Evolutionary conservation across 2,888 invertebrate species (phyloP), one percentile per base, ranked within the genome.

Genomic region (Peribatodes rhomboidaria): DNA sequence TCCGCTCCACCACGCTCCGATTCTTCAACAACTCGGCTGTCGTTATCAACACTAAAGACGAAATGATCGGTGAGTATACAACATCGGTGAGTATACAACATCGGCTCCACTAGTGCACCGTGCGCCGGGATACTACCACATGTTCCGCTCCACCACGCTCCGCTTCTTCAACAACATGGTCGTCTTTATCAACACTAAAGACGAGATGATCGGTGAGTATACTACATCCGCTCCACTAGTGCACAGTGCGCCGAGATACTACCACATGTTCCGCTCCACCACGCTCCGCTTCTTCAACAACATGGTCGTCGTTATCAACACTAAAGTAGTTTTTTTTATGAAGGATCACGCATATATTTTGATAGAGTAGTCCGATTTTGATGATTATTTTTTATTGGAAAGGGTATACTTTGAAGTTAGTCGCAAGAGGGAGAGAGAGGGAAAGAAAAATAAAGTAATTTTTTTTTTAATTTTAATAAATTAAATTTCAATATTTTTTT

Each of bases 1-100:
- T 99, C 87, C 95, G 99, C 1, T 97, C 98, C 18, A 98, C 99
- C 3, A 96, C 97, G 83, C 94, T 97, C 68, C 94, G 99, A 4
- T 98, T 99, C 88, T 99, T 99, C 89, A 99, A 99, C 92, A 99
- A 99, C 82, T 97, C 98, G 94, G 98, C 98, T 9, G 96, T 99
- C 66, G 96, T 96, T 14, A 97, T 99, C 68, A 97, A 96, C 83
- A 97, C 96, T 1, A 95, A 95, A 61, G 98, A 98, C 74, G 98
- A 98, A 90, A 96, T 97, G 88, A 95, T 96, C 73, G 97, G 97
- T 97, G 79, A 86, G 87, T 68, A 44, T 20, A 16, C n/a, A n/a
- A n/a, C n/a, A n/a, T n/a, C n/a, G n/a, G n/a, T n/a, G n/a, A n/a
- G n/a, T n/a, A n/a, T n/a, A n/a, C n/a, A n/a, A n/a, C n/a, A n/a